Conservation (phyloP, 2,113 vertebrate genomes). For the Sapayoa aenigma region DNA sequence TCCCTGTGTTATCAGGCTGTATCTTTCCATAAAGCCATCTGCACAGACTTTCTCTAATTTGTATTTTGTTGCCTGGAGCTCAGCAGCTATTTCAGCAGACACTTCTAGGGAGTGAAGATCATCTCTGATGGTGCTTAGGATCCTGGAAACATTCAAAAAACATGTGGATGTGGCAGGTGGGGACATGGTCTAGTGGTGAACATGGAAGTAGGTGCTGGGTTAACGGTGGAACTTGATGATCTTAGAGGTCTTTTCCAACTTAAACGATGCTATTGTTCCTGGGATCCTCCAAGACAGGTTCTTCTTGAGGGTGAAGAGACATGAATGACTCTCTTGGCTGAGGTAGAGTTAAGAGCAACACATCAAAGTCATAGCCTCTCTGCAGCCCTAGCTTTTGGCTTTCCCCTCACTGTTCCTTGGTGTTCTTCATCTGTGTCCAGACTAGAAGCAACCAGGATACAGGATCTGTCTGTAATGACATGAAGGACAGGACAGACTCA, state of each 20-base stretch:
- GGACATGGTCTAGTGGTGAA: neutral
- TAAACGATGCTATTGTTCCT: neutral
- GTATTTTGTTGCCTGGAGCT: neutral
- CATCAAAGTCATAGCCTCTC: neutral
- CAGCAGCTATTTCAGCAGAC: neutral
- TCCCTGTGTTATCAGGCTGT: neutral
- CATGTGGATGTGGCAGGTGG: neutral
- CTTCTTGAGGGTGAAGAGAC: neutral
- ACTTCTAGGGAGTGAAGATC: neutral
- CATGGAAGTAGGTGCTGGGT: neutral
- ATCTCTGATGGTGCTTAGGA: neutral
- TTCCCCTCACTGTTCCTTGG: neutral
- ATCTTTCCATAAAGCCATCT: neutral
- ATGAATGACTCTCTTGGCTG: neutral
- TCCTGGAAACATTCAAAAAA: neutral
- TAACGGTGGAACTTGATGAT: neutral
- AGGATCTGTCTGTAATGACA: neutral
- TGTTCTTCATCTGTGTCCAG: neutral
- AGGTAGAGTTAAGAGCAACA: neutral
- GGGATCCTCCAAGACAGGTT: neutral
- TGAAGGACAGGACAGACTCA: neutral
- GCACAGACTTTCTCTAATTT: neutral
- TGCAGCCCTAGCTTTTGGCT: neutral
- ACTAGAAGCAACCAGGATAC: neutral
- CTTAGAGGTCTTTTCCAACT: neutral